Percentiles rank a stretch among this genome's conserved stretches.
Conservation (phyloP, 2,113 vertebrate genomes). For the Xiphorhynchus elegans region DNA sequence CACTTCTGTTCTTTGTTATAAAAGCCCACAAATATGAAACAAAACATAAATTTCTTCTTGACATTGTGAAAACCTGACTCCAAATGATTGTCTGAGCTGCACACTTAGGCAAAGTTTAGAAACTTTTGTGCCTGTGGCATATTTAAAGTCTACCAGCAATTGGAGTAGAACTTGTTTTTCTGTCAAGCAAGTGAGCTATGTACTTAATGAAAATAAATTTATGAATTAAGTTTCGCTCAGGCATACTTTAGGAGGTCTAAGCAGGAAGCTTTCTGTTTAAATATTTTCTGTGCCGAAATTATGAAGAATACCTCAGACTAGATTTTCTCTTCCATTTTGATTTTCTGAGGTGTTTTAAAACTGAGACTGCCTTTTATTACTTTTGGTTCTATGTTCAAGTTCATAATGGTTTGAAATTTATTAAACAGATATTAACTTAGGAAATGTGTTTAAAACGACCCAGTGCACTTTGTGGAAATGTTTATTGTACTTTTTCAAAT, state of each 20-base stretch:
- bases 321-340: background rate
- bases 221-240: background rate
- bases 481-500: slow-evolving; percentile 32
- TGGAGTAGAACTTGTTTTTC: background rate
- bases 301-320: background rate
- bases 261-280: background rate
- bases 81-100: background rate
- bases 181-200: background rate
- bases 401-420: background rate
- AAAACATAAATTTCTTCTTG: background rate
- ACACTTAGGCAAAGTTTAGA: background rate
- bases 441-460: background rate
- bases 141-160: background rate
- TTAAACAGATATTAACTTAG: slow-evolving; percentile 5
- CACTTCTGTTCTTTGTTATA: background rate
- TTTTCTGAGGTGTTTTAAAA: background rate
- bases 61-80: background rate
- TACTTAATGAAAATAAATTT: background rate
- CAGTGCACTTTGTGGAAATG: background rate
- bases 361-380: background rate
- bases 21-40: background rate
- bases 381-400: background rate
- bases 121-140: background rate
- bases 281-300: background rate
- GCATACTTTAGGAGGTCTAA: background rate